Base-by-base conservation (phyloP, 2,797 vertebrate genomes). In the Heterohyrax brucei region DNA sequence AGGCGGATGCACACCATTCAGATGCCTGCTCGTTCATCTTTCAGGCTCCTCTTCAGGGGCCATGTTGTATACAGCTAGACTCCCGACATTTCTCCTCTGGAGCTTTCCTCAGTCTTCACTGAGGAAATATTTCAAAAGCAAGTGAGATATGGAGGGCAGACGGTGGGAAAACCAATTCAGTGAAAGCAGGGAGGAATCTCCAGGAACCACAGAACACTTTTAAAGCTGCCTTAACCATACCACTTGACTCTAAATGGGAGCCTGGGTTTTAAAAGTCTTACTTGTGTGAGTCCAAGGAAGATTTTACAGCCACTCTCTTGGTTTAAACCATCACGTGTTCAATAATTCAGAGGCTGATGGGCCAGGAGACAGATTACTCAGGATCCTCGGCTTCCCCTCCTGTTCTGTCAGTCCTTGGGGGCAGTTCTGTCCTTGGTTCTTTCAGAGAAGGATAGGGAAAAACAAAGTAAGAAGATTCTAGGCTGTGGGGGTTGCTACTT, bases 91-190 rank as follows among this genome's bases (percentile, higher is more conserved):
- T 90, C 83, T 89, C 83, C 19, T 73, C 6, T 53, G n/a, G 48
- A 68, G 62, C 64, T 53, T 64, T 66, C 89, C 70, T 72, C 44
- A 7, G 76, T 22, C 75, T 91, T 95, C n/a, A 53, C 84, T 61
- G 75, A 92, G 76, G 72, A 75, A 95, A 85, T 48, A n/a, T 95
- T 87, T 91, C 68, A 87, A 86, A 87, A 91, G 73, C 81, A 86
- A 89, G 86, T 95, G 56, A 87, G 79, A 75, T n/a, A 13, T 0
- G 4, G n/a, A 26, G 21, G 22, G 24, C 4, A 22, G 46, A 24
- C 3, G 39, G 39, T 39, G 24, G 21, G 30, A 3, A 26, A 19
- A 50, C 24, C n/a, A 72, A 18, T 33, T 72, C n/a, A 39, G 75
- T 9, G 78, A 87, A 85, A 80, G 26, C 26, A 77, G 39, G 48